Percentiles rank a stretch among this genome's conserved stretches.
Conservation (phyloP, 2,113 vertebrate species). For the Rhea pennata region DNA sequence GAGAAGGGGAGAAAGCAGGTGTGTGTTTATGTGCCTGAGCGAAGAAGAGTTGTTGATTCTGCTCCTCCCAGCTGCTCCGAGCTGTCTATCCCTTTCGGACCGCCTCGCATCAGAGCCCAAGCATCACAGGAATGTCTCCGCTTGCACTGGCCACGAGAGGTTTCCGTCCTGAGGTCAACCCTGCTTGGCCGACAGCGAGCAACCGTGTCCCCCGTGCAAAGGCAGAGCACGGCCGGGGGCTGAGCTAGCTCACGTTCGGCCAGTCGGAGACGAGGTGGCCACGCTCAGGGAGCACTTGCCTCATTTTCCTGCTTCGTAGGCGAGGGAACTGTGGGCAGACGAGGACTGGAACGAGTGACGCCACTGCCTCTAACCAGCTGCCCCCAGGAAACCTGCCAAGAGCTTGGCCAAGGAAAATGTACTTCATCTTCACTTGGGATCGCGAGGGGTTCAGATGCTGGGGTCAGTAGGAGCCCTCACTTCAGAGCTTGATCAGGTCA, state of each 20-base stretch:
- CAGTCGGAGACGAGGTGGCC: not conserved
- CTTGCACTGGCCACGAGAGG: not conserved
- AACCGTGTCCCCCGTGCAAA: not conserved
- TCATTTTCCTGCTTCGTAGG: not conserved
- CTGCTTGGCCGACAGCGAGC: not conserved
- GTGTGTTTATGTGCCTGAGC: not conserved
- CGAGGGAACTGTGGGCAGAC: not conserved
- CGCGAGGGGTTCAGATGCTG: not conserved
- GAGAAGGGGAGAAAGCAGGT: not conserved
- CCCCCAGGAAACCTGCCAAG: not conserved
- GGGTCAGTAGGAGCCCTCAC: not conserved
- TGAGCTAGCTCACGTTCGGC: not conserved
- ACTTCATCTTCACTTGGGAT: not conserved
- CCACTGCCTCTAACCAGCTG: not conserved
- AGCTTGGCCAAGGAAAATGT: not conserved
- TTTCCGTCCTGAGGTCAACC: slow-evolving; percentile 16
- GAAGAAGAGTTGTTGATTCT: not conserved
- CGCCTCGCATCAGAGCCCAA: not conserved
- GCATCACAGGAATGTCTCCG: not conserved
- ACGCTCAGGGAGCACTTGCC: not conserved
- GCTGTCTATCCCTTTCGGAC: accelerated
- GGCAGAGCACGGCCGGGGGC: not conserved
- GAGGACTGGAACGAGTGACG: not conserved
- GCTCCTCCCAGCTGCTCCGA: not conserved
- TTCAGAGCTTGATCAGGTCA: not conserved